phyloP scores from a whole-genome alignment of 2,797 vertebrate species.

The Okamejei kenojei region DNA sequence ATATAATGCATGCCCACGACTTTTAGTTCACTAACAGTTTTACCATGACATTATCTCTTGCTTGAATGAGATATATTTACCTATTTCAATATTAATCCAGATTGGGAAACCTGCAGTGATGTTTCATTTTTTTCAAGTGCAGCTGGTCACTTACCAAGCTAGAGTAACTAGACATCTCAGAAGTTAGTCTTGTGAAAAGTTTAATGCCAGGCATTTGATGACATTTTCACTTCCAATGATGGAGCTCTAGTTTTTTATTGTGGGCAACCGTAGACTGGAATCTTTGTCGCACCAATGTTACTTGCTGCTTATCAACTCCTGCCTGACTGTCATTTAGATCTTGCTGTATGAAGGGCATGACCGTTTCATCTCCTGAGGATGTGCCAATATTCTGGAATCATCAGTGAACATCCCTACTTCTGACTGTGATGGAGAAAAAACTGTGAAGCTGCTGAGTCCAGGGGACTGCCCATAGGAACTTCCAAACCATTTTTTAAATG shows the following conservation, averaged over 20 bases:
- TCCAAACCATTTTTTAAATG: too few species aligned
- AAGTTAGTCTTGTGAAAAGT: neutral
- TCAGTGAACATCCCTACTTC: too few species aligned
- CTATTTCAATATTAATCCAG: neutral
- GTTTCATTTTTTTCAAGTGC: neutral
- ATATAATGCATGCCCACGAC: neutral
- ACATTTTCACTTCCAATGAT: neutral
- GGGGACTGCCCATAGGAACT: too few species aligned
- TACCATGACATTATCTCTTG: neutral
- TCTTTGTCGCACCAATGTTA: too few species aligned
- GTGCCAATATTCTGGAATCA: too few species aligned
- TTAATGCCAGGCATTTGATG: neutral
- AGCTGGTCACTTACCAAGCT: neutral
- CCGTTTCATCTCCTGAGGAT: too few species aligned
- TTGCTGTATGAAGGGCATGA: too few species aligned
- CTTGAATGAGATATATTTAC: neutral
- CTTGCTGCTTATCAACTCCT: too few species aligned
- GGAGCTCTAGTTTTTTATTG: neutral
- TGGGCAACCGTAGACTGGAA: neutral
- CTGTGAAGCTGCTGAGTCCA: too few species aligned
- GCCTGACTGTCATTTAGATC: too few species aligned
- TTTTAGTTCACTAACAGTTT: neutral
- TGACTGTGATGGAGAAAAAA: too few species aligned
- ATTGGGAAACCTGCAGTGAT: neutral
- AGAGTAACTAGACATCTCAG: neutral